These are phyloP conservation scores for Prostheceraeus crozeri DNA, from an alignment of 2,888 invertebrate genomes.

Conservation along the genomic window DNA sequence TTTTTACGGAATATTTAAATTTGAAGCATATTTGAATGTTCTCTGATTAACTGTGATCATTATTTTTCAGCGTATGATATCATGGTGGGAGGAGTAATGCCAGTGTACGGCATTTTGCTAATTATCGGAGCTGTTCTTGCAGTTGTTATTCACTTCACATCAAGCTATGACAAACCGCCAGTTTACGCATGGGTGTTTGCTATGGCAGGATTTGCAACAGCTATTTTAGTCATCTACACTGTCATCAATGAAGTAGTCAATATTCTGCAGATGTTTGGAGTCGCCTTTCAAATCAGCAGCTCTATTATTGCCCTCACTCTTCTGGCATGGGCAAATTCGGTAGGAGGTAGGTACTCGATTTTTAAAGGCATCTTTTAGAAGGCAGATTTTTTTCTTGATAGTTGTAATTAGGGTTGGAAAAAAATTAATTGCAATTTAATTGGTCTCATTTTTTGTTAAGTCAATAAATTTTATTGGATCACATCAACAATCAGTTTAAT, in stretches of 20 bases:
- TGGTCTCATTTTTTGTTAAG: too few species aligned
- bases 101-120: constrained; percentile 49
- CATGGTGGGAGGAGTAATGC: constrained; percentile 47
- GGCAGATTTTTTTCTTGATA: too few species aligned
- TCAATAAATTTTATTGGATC: too few species aligned
- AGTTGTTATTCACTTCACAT: constrained; percentile 49
- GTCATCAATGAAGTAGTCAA: constrained; percentile 63
- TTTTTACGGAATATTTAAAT: too few species aligned
- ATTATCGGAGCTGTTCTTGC: constrained; percentile 46
- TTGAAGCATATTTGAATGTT: too few species aligned
- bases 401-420: too few species aligned
- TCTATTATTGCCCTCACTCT: constrained; percentile 64
- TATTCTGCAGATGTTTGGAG: constrained; percentile 61
- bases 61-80: constrained; percentile 37
- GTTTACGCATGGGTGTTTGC: constrained; percentile 58
- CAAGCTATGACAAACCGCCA: constrained; percentile 51
- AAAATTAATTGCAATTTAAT: too few species aligned
- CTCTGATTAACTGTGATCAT: too few species aligned
- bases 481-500: too few species aligned
- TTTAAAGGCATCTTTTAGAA: too few species aligned
- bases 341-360: constrained; percentile 56
- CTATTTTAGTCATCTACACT: constrained; percentile 63
- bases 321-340: constrained; percentile 65
- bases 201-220: constrained; percentile 61
- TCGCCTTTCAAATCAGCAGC: constrained; percentile 61